Evolutionary conservation across 2,888 invertebrate genomes (phyloP), one percentile per base, ranked within the genome.

Genomic region (Masnerella sp.): DNA sequence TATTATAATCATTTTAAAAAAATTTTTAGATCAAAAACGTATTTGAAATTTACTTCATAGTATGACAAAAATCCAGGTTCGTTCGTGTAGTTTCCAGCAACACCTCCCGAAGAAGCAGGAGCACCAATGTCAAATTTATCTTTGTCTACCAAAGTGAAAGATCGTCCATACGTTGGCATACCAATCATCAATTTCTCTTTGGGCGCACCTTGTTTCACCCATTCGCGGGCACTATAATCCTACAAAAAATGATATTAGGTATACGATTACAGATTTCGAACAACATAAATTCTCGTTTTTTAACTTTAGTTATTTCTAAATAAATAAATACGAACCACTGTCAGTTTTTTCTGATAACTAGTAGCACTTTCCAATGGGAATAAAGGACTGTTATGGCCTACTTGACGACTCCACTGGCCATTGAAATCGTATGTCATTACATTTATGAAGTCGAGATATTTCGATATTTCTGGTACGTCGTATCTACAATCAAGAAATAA

Each of bases 401-500:
- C 96, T 76, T 95, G 94, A 68, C 96, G 90, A 85, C 97, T 96
- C 96, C 96, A 97, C 85, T 96, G 96, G 0, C 97, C 97, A 83
- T 96, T 96, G 91, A 97, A 97, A 86, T 97, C 97, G 84, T 97
- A 97, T 0, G 96, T 96, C 96, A 97, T 96, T 7, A 97, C 94
- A 85, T 96, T 97, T 85, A 97, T 96, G 84, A 95, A 96, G 88
- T 97, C 97, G 83, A 97, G 89, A 84, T 96, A 97, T 88, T 97
- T 97, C 2, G 96, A 94, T 77, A 97, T 95, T 88, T 97, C 97
- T 0, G 95, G 95, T 0, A 97, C 96, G 81, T 97, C 97, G 80
- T 97, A 97, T 4, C 90, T 90, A 77, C 64, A 5, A 22, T 22
- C 22, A 7, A n/a, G n/a, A n/a, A n/a, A n/a, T n/a, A n/a, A n/a